Evolutionary conservation across 1,140 invertebrate genomes (phyloP).

Genomic region (Maniola jurtina): DNA sequence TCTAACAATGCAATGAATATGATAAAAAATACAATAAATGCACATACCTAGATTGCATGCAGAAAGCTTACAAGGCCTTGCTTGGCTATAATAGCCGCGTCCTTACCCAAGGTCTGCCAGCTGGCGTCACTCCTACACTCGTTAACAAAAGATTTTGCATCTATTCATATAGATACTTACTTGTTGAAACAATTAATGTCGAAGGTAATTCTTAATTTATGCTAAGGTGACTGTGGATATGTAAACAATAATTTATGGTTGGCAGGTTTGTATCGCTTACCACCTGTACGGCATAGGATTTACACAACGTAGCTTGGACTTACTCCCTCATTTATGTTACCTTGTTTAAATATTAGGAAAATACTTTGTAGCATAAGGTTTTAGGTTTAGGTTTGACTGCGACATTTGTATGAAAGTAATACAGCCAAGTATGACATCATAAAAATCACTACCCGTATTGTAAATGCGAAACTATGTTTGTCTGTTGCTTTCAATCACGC

Average conservation of each 20-base stretch:
- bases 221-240: slow-evolving; percentile 7
- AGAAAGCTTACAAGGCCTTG: slow-evolving; percentile 65
- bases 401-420: no score
- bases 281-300: background rate
- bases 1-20: background rate
- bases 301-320: no score
- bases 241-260: background rate
- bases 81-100: slow-evolving; percentile 65
- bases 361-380: no score
- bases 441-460: no score
- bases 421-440: no score
- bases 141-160: slow-evolving; percentile 54
- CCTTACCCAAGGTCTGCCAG: slow-evolving; percentile 66
- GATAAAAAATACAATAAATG: slow-evolving; percentile 1
- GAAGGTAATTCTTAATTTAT: slow-evolving; percentile 18
- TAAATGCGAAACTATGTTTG: no score
- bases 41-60: slow-evolving; percentile 40
- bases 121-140: slow-evolving; percentile 66
- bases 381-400: no score
- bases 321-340: no score
- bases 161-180: slow-evolving; percentile 17
- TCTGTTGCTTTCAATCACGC: no score
- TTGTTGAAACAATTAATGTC: slow-evolving; percentile 7
- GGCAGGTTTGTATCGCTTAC: background rate
- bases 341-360: no score